A percentile compares a stretch with the other conserved stretches of the same genome.
phyloP scores from a whole-genome alignment of 2,797 vertebrate genomes.

The Prionace glauca region DNA sequence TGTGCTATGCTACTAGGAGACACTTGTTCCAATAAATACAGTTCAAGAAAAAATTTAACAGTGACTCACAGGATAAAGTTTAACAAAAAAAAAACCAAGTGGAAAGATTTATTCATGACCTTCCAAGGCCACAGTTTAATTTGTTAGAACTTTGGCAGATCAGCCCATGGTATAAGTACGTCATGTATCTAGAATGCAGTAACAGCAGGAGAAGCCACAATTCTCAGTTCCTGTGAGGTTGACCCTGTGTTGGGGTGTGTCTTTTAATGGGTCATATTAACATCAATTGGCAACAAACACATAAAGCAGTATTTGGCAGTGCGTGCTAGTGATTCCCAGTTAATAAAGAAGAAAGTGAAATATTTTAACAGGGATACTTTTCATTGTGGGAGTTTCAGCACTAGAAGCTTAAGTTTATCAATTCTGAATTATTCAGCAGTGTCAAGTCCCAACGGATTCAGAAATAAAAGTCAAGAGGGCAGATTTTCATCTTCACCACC shows the following conservation, averaged over 20 bases:
- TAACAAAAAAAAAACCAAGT: neutral
- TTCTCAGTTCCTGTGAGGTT: constrained; percentile 19
- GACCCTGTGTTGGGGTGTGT: neutral
- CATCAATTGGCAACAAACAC: neutral
- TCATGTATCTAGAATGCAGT: neutral
- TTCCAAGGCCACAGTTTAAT: neutral
- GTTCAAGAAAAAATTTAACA: neutral
- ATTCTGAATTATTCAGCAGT: neutral
- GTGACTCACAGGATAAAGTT: neutral
- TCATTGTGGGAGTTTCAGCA: neutral
- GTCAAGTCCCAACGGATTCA: neutral
- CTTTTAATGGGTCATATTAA: neutral
- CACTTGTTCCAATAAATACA: too few relatives aligned
- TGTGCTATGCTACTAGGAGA: too few relatives aligned
- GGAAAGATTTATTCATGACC: neutral
- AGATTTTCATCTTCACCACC: neutral
- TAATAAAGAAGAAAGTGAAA: neutral
- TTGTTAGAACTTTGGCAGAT: constrained; percentile 10
- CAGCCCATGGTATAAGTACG: too few relatives aligned
- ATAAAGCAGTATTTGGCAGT: neutral
- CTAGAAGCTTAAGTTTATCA: neutral
- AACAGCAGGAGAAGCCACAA: neutral
- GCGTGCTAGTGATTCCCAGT: neutral
- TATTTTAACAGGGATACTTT: neutral
- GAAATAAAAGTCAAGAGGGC: neutral